Evolutionary conservation across 2,888 invertebrate species (phyloP).

Genomic region (Aproaerema taeniolella): DNA sequence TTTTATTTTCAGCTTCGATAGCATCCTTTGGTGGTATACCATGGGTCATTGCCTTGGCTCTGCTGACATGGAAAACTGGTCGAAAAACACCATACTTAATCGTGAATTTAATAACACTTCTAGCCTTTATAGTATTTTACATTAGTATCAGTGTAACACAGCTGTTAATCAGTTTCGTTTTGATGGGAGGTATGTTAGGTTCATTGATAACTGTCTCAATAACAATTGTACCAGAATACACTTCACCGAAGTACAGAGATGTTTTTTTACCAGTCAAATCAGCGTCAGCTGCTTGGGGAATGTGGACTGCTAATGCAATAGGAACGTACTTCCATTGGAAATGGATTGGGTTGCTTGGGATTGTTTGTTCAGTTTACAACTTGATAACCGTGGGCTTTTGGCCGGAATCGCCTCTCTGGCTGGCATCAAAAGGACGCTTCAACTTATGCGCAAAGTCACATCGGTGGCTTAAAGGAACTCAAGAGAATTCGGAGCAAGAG

Average conservation of each 20-base stretch:
- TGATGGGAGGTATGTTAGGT: neutral
- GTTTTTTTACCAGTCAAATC: constrained; percentile 20
- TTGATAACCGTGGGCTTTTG: constrained; percentile 16
- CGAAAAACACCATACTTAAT: neutral
- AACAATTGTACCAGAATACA: constrained; percentile 21
- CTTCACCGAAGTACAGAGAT: constrained; percentile 23
- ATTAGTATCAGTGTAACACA: neutral
- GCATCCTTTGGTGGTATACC: neutral
- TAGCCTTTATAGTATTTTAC: neutral
- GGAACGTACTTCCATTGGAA: constrained; percentile 23
- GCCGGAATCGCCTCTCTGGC: constrained; percentile 28
- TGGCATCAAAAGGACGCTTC: constrained; percentile 22
- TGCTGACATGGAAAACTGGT: neutral
- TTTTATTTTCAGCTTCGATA: neutral
- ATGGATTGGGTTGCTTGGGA: constrained; percentile 18
- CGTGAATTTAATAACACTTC: neutral
- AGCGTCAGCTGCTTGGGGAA: constrained; percentile 21
- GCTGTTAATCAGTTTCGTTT: neutral
- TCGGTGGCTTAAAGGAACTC: constrained; percentile 18
- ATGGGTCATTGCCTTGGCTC: neutral
- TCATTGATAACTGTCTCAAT: constrained; percentile 8
- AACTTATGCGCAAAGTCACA: constrained; percentile 23
- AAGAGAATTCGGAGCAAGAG: constrained; percentile 19
- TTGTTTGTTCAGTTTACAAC: constrained; percentile 16
- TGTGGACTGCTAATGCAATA: constrained; percentile 22